Base-by-base conservation (phyloP, 2,888 invertebrate genomes). In the Hydrotaea diabolus region DNA sequence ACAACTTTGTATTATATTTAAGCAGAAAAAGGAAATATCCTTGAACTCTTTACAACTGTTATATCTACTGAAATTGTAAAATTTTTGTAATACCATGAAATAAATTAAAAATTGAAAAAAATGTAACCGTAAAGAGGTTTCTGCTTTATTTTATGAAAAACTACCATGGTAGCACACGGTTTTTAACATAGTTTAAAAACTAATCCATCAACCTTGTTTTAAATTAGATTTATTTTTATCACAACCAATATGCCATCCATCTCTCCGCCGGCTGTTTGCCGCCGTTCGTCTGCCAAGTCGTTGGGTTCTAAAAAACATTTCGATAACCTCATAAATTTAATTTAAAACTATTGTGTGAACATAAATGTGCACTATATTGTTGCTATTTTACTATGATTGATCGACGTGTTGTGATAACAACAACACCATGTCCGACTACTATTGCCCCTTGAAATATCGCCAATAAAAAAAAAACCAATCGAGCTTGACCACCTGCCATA, bases 351-450 rank as follows among this genome's bases (percentile, higher is more conserved):
- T 55, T 71, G 69, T 77, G 36, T 57, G 59, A 74, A 82, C 69
- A 82, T 59, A 74, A 69, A 62, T 69, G 39, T 69, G 39, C 43
- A 36, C 23, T 26, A 31, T 62, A 15, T 15, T 46, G 43, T 69
- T 13, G 21, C 36, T 19, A 26, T 26, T 72, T 66, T 79, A n/a
- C n/a, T n/a, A 64, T 80, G 77, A 80, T 77, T 80, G 83, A 83
- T 83, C 69, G 74, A 62, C 36, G 74, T 80, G 80, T 11, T 57
- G 11, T 82, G 72, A 79, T 78, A 76, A 72, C 71, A 79, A 55
- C 46, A 71, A 66, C n/a, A 36, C 66, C 15, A 36, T 26, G 26
- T 26, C 11, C n/a, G 31, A 13, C 62, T 31, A 36, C 46, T 36
- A 43, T 46, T 15, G 21, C 8, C 39, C n/a, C 2, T 26, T 7